Base-by-base conservation (phyloP, 1,140 invertebrate genomes). In the Temnothorax curvispinosus region DNA sequence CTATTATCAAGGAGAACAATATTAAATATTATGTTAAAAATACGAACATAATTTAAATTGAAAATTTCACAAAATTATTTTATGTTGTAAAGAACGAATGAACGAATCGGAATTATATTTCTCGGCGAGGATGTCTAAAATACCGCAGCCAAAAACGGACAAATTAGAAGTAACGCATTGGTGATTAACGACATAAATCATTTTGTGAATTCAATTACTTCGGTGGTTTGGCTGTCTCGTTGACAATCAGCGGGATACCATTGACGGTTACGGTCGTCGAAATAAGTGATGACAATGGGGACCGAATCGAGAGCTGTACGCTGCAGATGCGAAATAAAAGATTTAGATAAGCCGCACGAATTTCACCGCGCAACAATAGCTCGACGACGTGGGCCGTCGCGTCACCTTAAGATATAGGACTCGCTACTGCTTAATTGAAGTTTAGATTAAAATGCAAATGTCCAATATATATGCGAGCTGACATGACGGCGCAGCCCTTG, bases 381-480 rank as follows among this genome's bases (percentile, higher is more conserved):
- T 65, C n/a, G 78, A 81, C 50, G 50, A 56, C 62, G 47, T 50
- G 27, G n/a, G 21, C 8, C 35, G 21, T 5, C 35, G 35, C 8
- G 38, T 81, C 15, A 38, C 65, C 38, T 71, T 41, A 81, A 71
- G 64, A 47, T 80, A 32, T 58, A 81, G 64, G 21, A 58, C 38
- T 44, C 21, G 64, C 50, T 54, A 81, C 47, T 71, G 38, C 78
- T 81, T 77, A 86, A 86, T 86, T 86, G 62, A 86, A 78, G 60
- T 41, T n/a, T 64, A 86, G 62, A 86, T 86, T 86, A 86, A 86
- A 86, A 86, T 86, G 84, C 84, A 77, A 86, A 86, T 86, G 44
- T 86, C 74, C 74, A 76, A 78, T 86, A 86, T 77, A 65, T 86
- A 86, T 77, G 84, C 84, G 50, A 64, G 9, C 41, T 75, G 56